Conservation (phyloP, 1,140 invertebrate species). For the Popillia japonica region DNA sequence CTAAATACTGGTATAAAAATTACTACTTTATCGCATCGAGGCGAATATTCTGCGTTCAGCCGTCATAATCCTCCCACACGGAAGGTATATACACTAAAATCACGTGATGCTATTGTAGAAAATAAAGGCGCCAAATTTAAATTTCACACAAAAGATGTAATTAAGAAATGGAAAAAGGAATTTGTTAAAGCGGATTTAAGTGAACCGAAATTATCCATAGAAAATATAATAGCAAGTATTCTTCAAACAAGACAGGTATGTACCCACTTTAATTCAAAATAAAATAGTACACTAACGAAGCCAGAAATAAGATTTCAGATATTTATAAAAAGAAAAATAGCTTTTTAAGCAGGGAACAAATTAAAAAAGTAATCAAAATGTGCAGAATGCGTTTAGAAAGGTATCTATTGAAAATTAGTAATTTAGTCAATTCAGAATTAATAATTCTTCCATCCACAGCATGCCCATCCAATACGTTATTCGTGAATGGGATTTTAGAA, state of each 20-base stretch:
- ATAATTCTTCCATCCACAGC: constrained; percentile 54
- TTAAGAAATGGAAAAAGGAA: constrained; percentile 11
- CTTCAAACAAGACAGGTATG: constrained; percentile 15
- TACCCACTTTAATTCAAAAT: neutral
- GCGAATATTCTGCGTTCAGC: no score
- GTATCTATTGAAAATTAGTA: no score
- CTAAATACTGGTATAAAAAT: no score
- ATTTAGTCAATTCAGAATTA: neutral
- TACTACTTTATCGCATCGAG: no score
- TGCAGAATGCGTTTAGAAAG: constrained; percentile 11
- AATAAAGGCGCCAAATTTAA: constrained; percentile 1
- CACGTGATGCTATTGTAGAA: no score
- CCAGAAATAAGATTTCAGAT: constrained; percentile 38
- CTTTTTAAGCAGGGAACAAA: neutral
- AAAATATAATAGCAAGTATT: constrained; percentile 22
- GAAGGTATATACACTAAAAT: no score
- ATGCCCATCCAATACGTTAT: constrained; percentile 80
- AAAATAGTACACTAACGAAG: no score
- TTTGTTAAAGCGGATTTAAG: neutral
- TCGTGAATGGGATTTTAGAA: constrained; percentile 77
- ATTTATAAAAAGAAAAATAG: constrained; percentile 19
- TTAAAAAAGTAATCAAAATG: neutral
- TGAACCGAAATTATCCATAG: constrained; percentile 27
- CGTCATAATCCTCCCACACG: no score
- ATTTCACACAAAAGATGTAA: neutral